phyloP scores from a whole-genome alignment of 2,113 vertebrate genomes.

The Periophthalmus modestus region DNA sequence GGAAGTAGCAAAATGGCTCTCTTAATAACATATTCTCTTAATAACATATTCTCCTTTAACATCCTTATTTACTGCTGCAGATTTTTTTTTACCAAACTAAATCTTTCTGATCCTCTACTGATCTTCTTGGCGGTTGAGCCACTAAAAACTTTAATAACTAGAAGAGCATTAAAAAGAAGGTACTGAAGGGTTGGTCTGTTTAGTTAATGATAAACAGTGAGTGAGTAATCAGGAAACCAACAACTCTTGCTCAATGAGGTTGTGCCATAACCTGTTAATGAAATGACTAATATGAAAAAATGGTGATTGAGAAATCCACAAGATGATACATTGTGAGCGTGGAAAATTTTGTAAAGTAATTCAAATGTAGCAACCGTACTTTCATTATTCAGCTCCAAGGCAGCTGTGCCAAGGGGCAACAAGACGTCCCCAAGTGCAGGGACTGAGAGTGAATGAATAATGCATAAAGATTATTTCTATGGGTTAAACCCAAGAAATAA shows the following conservation, averaged over 20 bases:
- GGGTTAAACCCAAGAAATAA: too few species aligned
- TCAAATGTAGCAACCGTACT: too few species aligned
- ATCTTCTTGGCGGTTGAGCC: background rate
- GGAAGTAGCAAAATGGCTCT: too few species aligned
- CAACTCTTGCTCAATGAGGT: slow-evolving; percentile 16
- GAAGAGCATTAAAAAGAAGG: background rate
- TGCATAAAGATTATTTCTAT: too few species aligned
- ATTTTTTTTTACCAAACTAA: background rate
- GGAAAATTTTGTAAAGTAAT: too few species aligned
- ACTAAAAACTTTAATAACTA: background rate
- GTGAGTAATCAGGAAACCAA: slow-evolving; percentile 21
- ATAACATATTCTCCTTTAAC: too few species aligned
- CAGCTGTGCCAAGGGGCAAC: too few species aligned
- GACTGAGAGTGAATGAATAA: too few species aligned
- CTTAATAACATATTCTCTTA: too few species aligned
- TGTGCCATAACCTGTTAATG: slow-evolving; percentile 20
- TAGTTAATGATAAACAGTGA: background rate
- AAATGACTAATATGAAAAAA: slow-evolving; percentile 10
- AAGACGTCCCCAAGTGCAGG: too few species aligned
- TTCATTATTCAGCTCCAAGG: too few species aligned
- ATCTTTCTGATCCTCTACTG: background rate
- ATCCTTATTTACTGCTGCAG: too few species aligned
- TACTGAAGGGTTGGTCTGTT: background rate
- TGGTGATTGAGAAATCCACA: slow-evolving; percentile 7
- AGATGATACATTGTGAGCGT: background rate